phyloP scores from a whole-genome alignment of 2,113 vertebrate species.

The Spizaetus ornatus region DNA sequence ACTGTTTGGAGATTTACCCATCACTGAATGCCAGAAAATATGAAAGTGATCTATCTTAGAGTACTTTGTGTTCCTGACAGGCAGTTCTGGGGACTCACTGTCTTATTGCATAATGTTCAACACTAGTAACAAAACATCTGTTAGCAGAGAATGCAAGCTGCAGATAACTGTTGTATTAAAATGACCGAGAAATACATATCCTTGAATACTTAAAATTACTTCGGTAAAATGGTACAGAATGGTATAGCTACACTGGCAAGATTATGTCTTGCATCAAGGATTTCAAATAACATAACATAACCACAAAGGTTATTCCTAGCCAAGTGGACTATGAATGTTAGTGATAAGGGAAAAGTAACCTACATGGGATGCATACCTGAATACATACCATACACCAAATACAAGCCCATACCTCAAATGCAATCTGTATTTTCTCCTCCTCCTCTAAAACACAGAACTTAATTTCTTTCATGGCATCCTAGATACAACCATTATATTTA shows the following conservation, averaged over 20 bases:
- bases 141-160: not conserved
- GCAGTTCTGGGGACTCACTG: conserved; percentile 19
- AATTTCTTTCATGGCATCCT: not conserved
- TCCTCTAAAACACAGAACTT: not conserved
- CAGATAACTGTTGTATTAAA: not conserved
- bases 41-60: conserved; percentile 19
- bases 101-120: conserved; percentile 39
- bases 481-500: not conserved
- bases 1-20: conserved; percentile 3
- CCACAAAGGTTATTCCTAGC: not conserved
- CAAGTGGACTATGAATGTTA: not conserved
- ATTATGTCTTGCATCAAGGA: not conserved
- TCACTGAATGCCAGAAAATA: conserved; percentile 24
- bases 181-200: not conserved
- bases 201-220: not conserved
- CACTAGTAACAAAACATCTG: conserved; percentile 33
- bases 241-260: not conserved
- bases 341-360: not conserved
- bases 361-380: not conserved
- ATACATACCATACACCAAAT: not conserved
- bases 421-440: not conserved
- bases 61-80: conserved; percentile 44
- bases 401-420: not conserved
- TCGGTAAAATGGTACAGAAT: not conserved
- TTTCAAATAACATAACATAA: not conserved